A percentile compares a stretch with the other conserved stretches of the same genome.
Evolutionary conservation across 92 coral and sea anemone species (phyloP).

Genomic region (Hydrozoanthus gracilis): DNA sequence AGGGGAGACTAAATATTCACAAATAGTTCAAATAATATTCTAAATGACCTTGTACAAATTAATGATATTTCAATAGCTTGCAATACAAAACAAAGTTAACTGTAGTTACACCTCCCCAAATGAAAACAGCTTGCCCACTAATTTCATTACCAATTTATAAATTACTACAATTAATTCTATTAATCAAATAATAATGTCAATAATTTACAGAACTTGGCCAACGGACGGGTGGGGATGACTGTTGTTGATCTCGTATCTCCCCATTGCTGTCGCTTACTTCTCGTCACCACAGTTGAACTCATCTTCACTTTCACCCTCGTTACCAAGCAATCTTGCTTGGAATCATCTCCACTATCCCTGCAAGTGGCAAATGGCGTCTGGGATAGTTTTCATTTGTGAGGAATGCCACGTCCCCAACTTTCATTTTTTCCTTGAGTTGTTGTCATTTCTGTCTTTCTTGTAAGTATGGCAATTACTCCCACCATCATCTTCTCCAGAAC

Average conservation of each 20-base stretch:
- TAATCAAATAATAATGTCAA: not conserved
- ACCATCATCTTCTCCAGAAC: constrained; percentile 9
- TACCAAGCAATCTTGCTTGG: constrained; percentile 33
- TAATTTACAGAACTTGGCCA: constrained; percentile 37
- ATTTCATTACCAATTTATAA: constrained; percentile 16
- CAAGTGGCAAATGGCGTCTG: constrained; percentile 55
- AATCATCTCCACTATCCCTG: constrained; percentile 17
- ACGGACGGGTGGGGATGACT: constrained; percentile 45
- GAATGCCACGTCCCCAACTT: constrained; percentile 46
- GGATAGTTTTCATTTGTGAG: constrained; percentile 39
- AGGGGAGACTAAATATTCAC: not conserved
- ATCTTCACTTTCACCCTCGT: constrained; percentile 44
- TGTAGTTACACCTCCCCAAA: constrained; percentile 31
- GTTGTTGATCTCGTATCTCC: constrained; percentile 23
- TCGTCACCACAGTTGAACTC: constrained; percentile 48
- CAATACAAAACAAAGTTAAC: not conserved
- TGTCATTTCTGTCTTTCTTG: constrained; percentile 47
- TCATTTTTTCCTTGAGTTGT: constrained; percentile 12
- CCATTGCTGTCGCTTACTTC: constrained; percentile 40
- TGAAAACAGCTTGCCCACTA: constrained; percentile 8
- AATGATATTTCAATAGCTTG: not conserved
- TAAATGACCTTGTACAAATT: not conserved
- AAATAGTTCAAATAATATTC: not conserved
- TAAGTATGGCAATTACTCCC: not conserved
- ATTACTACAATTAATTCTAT: not conserved